phyloP scores from a whole-genome alignment of 2,797 vertebrate genomes.

The Pseudomugil tenellus region DNA sequence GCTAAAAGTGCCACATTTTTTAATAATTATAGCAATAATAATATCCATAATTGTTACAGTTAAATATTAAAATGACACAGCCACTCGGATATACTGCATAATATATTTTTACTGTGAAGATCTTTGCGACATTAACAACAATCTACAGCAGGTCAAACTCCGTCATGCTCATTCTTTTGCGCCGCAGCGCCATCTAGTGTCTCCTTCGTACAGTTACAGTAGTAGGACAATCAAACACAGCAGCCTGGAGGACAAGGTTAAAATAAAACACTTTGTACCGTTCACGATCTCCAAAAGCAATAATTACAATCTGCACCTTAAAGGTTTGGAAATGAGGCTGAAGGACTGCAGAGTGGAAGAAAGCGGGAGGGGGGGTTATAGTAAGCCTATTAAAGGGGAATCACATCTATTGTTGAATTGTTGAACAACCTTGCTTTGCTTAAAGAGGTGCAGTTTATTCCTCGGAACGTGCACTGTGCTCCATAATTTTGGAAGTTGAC shows the following conservation, averaged over 20 bases:
- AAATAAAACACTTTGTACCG: constrained; percentile 30
- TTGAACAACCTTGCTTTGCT: background rate
- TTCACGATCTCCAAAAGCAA: constrained; percentile 35
- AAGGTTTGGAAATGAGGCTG: constrained; percentile 18
- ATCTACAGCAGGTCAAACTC: constrained; percentile 59
- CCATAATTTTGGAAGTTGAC: background rate
- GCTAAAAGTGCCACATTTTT: constrained; percentile 58
- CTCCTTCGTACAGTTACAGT: constrained; percentile 58
- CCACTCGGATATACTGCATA: constrained; percentile 77
- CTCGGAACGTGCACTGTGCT: background rate
- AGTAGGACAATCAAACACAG: constrained; percentile 66
- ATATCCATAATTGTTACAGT: constrained; percentile 64
- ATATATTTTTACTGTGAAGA: constrained; percentile 67
- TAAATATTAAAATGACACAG: constrained; percentile 80
- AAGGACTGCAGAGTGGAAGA: constrained; percentile 1
- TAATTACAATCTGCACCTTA: constrained; percentile 29
- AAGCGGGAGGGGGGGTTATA: constrained; percentile 19
- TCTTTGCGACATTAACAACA: constrained; percentile 68
- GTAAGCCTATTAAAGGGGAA: constrained; percentile 11
- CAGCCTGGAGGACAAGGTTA: background rate
- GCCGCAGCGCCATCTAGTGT: constrained; percentile 70
- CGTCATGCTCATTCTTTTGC: constrained; percentile 72
- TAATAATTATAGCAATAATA: constrained; percentile 9
- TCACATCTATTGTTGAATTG: constrained; percentile 33
- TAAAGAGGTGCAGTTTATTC: background rate